Evolutionary conservation across 2,888 invertebrate species (phyloP).

Genomic region (Gonocerus acuteangulatus): DNA sequence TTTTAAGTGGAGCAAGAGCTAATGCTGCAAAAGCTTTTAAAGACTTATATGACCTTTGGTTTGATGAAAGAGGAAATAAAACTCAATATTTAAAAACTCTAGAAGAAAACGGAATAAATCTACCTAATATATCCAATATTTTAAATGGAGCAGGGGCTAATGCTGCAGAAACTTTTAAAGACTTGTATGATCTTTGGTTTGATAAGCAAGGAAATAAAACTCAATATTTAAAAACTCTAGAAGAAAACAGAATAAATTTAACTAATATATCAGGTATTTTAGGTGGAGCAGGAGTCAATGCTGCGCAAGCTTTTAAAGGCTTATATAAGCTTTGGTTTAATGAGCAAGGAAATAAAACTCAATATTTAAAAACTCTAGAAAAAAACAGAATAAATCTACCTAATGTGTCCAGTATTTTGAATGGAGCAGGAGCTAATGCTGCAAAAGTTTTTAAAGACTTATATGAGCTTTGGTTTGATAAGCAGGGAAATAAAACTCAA

Average conservation of each 20-base stretch:
- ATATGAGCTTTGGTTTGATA: conserved; percentile 4
- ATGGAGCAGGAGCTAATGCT: neutral
- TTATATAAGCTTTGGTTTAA: conserved; percentile 5
- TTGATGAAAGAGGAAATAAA: conserved; percentile 3
- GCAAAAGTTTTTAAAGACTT: conserved; percentile 3
- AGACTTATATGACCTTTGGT: neutral
- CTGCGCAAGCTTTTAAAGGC: neutral
- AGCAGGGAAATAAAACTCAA: neutral
- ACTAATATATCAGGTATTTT: neutral
- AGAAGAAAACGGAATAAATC: neutral
- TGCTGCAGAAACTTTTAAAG: conserved; percentile 1
- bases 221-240: neutral
- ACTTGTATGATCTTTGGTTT: conserved; percentile 1
- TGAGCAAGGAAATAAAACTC: neutral
- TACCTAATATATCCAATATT: conserved; percentile 1
- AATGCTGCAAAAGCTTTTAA: neutral
- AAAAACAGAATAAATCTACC: neutral
- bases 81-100: neutral
- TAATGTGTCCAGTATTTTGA: conserved; percentile 8
- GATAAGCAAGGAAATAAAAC: neutral
- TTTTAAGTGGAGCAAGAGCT: neutral
- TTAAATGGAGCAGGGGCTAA: neutral
- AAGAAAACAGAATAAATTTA: neutral
- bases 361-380: conserved; percentile 7
- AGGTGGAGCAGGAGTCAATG: neutral